Conservation (phyloP, 1,140 invertebrate species). For the Andricus grossulariae region DNA sequence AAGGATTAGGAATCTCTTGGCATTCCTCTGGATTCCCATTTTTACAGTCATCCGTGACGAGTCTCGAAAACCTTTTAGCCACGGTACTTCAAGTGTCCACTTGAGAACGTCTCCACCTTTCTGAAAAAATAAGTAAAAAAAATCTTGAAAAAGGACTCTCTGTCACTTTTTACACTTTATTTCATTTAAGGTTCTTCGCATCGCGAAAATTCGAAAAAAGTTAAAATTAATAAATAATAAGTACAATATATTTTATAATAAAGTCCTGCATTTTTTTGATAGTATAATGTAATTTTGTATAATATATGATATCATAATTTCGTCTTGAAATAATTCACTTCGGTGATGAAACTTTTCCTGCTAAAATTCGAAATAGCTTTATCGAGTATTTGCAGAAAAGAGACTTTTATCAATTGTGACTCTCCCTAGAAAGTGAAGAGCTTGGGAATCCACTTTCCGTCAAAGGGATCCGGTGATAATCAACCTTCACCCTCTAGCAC, state of each 20-base stretch:
- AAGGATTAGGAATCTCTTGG: conserved; percentile 17
- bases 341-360: no score
- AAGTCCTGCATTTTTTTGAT: no score
- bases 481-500: conserved; percentile 54
- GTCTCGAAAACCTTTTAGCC: conserved; percentile 15
- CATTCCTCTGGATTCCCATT: conserved; percentile 9
- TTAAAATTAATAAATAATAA: no score
- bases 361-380: no score
- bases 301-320: no score
- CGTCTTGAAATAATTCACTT: no score
- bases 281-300: no score
- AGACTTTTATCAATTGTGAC: conserved; percentile 6
- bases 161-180: not conserved
- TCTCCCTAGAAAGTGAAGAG: conserved; percentile 46
- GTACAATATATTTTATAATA: no score
- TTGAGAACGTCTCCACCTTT: not conserved
- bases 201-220: no score
- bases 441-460: conserved; percentile 64
- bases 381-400: no score
- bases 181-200: no score
- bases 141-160: not conserved
- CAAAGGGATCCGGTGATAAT: conserved; percentile 59
- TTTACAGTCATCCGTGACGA: not conserved
- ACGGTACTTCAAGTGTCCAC: not conserved
- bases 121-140: not conserved